Evolutionary conservation across 2,113 vertebrate species (phyloP).

Genomic region (Vidua macroura): DNA sequence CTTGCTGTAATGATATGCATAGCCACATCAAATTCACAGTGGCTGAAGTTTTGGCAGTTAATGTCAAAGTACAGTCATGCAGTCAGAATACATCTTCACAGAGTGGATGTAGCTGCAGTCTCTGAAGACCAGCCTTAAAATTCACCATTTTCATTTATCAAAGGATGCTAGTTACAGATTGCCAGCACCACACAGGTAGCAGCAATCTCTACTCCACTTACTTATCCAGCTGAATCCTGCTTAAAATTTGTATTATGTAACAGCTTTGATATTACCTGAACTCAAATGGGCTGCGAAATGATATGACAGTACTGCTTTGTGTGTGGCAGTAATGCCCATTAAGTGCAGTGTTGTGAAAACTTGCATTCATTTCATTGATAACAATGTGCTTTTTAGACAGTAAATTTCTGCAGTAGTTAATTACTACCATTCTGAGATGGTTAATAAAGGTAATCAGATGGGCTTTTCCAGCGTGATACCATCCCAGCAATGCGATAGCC

Average conservation of each 20-base stretch:
- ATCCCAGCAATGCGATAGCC: not conserved
- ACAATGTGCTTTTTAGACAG: conserved; percentile 24
- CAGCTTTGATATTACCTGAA: not conserved
- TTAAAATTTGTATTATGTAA: not conserved
- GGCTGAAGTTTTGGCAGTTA: not conserved
- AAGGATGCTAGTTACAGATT: not conserved
- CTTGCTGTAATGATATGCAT: not conserved
- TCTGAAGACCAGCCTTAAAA: not conserved
- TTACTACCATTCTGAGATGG: conserved; percentile 21
- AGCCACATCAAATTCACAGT: not conserved
- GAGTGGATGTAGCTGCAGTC: not conserved
- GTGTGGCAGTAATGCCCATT: not conserved
- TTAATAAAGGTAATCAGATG: conserved; percentile 51
- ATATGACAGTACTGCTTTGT: not conserved
- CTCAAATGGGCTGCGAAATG: not conserved
- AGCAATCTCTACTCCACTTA: not conserved
- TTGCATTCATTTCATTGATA: conserved; percentile 17
- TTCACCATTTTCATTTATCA: not conserved
- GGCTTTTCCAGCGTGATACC: not conserved
- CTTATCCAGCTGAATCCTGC: not conserved
- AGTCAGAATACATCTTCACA: not conserved
- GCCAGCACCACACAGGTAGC: not conserved
- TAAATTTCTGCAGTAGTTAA: conserved; percentile 32
- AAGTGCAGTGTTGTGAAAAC: not conserved
- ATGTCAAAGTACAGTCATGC: not conserved